Evolutionary conservation across 1,140 invertebrate genomes (phyloP), one percentile per base, ranked within the genome.

Genomic region (Drosophila lini): DNA sequence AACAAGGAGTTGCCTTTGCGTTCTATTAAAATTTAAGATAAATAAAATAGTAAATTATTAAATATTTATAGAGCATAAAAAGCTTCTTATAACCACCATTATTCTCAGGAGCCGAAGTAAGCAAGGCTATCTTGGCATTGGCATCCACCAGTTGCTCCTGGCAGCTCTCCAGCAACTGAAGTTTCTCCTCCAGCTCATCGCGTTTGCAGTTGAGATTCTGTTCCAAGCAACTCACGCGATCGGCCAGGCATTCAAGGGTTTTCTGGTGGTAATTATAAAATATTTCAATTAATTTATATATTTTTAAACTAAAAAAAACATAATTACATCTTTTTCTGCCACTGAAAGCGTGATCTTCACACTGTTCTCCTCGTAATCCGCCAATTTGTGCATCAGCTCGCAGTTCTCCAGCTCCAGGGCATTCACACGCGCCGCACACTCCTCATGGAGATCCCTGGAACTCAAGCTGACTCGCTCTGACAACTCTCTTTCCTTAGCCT

Each of bases 1-100:
- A 94, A 94, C 25, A 94, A 57, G 0, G 94, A 94, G 78, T 94
- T 94, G 0, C 94, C 94, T 91, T 92, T 92, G 55, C 81, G 88
- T 52, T 91, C 92, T 89, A 15, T 10, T 2, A 15, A 64, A 22
- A 9, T 19, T 28, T 28, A 0, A 28, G 5, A 0, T 11, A 3
- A 13, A 53, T 68, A 52, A 5, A 15, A 38, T 10, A 40, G 1
- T 28, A 28, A 28, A 28, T 28, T 22, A 22, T 22, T 22, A 22
- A 3, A 4, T n/a, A 25, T 22, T 3, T 13, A 5, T 22, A 10
- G 5, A 16, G 6, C 4, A 6, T 15, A 15, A 5, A 5, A 19
- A n/a, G 2, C 1, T 32, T 11, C 9, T 13, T n/a, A 0, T 7
- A 7, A 7, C 0, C 65, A 89, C 91, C 91, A 76, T 78, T 80